These are phyloP conservation scores for Notarius lentiginosus DNA, from an alignment of 2,113 vertebrate genomes.

Conservation along the genomic window DNA sequence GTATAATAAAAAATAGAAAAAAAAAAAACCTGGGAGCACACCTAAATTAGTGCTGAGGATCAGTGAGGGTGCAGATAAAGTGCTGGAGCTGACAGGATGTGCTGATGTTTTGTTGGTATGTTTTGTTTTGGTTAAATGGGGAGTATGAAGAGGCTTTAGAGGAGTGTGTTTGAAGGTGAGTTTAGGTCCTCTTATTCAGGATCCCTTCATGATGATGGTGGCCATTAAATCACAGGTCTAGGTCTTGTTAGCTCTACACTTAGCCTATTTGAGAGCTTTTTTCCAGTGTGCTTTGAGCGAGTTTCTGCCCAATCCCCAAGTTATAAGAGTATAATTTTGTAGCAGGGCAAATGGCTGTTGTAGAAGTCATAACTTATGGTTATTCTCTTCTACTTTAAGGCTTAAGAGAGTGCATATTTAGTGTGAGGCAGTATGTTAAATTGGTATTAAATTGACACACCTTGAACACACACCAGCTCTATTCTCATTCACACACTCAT, in stretches of 20 bases:
- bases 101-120: neutral
- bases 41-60: neutral
- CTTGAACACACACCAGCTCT: neutral
- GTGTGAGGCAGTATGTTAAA: slow-evolving; percentile 3
- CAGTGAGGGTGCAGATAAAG: neutral
- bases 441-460: neutral
- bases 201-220: slow-evolving; percentile 20
- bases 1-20: neutral
- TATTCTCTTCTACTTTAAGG: neutral
- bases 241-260: neutral
- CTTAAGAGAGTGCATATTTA: neutral
- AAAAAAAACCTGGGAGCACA: neutral
- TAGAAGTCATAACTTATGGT: neutral
- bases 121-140: slow-evolving; percentile 13
- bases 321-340: slow-evolving; percentile 4
- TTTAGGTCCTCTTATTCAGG: slow-evolving; percentile 29
- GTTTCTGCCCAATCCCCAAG: neutral
- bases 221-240: slow-evolving; percentile 5
- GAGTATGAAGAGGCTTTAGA: slow-evolving; percentile 37
- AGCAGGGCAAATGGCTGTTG: neutral
- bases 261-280: neutral
- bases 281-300: neutral
- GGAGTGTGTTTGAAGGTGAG: slow-evolving; percentile 14
- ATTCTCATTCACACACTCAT: slow-evolving; percentile 4
- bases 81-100: neutral